A percentile compares a stretch with the other conserved stretches of the same genome.
Conservation (phyloP, 2,797 vertebrate genomes). For the Enteromius fasciolatus region DNA sequence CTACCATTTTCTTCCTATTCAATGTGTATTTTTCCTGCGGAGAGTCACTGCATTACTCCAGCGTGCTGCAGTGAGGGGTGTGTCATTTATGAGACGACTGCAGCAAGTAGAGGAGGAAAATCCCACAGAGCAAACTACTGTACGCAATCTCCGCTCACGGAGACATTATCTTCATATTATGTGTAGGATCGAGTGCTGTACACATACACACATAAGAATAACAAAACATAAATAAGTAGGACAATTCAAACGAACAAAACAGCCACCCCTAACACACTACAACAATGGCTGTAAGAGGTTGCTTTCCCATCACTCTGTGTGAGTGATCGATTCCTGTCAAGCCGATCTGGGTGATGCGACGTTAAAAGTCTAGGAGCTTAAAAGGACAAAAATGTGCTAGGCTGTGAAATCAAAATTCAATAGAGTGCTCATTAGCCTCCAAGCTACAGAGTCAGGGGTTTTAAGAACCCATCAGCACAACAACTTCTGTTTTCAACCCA, state of each 20-base stretch:
- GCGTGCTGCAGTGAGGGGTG: conserved; percentile 25
- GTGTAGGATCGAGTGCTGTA: neutral
- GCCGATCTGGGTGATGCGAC: conserved; percentile 48
- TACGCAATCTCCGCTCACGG: neutral
- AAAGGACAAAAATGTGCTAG: conserved; percentile 70
- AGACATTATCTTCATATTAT: neutral
- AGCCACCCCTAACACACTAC: neutral
- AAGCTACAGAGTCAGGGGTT: conserved; percentile 68
- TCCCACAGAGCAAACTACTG: neutral
- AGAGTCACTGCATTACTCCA: conserved; percentile 11
- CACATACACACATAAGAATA: neutral
- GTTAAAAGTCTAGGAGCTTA: conserved; percentile 65
- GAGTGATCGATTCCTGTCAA: conserved; percentile 62
- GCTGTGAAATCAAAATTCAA: conserved; percentile 70
- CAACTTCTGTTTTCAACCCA: conserved; percentile 39
- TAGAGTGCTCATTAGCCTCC: conserved; percentile 68
- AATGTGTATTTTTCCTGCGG: neutral
- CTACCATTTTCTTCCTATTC: neutral
- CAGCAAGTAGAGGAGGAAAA: neutral
- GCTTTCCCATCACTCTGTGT: conserved; percentile 52
- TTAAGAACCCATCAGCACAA: conserved; percentile 61
- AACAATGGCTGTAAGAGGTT: conserved; percentile 38
- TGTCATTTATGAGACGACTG: conserved; percentile 25
- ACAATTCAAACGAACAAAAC: neutral
- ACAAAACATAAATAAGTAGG: neutral